Evolutionary conservation across 2,113 vertebrate genomes (phyloP).

Genomic region (human (Homo sapiens)): DNA sequence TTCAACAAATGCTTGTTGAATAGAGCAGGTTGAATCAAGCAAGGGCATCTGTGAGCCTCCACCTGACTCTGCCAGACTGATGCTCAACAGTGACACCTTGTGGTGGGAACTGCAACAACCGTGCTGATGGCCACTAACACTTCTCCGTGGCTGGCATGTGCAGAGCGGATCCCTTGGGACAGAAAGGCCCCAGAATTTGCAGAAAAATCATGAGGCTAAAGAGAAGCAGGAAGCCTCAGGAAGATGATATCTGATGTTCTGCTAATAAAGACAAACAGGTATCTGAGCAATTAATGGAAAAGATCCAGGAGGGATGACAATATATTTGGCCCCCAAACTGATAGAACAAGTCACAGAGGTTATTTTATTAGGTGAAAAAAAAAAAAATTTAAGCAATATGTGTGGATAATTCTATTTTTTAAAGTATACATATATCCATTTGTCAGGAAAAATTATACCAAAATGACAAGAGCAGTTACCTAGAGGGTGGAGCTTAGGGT

Average conservation of each 20-base stretch:
- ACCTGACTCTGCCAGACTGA: accelerated
- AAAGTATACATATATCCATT: background rate
- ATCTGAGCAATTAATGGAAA: background rate
- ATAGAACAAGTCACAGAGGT: background rate
- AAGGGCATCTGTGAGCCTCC: accelerated
- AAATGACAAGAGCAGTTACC: background rate
- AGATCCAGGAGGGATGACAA: background rate
- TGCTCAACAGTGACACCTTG: background rate
- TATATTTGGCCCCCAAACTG: background rate
- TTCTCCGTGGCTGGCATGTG: background rate
- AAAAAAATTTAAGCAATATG: background rate
- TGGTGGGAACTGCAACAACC: background rate
- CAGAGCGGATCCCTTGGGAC: background rate
- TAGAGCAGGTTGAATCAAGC: no score
- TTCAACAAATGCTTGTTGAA: background rate
- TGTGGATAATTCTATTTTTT: background rate
- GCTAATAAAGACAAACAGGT: background rate
- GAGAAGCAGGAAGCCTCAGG: background rate
- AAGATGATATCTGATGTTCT: background rate
- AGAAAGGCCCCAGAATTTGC: background rate
- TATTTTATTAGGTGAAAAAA: background rate
- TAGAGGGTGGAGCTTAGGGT: background rate
- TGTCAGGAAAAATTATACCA: background rate
- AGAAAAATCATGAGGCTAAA: background rate
- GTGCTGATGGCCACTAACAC: accelerated